A percentile compares a stretch with the other conserved stretches of the same genome.
These are phyloP conservation scores for Aphidius gifuensis DNA, from an alignment of 1,140 invertebrate genomes.

Conservation along the genomic window DNA sequence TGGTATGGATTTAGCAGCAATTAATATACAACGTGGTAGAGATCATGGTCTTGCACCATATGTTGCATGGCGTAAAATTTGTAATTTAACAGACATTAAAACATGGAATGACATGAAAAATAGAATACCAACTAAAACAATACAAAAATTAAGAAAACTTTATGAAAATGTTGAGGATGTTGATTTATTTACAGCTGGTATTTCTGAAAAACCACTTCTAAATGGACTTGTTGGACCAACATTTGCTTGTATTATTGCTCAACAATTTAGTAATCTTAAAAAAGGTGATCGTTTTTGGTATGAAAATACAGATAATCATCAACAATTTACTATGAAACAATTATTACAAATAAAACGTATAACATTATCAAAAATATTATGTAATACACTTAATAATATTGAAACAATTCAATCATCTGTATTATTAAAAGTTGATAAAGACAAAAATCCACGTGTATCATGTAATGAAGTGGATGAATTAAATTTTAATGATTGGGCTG, in stretches of 20 bases:
- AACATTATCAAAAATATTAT: conserved; percentile 80
- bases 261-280: conserved; percentile 84
- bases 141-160: conserved; percentile 62
- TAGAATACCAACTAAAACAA: conserved; percentile 66
- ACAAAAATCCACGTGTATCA: conserved; percentile 64
- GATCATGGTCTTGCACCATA: conserved; percentile 88
- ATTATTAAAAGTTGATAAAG: conserved; percentile 65
- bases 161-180: conserved; percentile 80
- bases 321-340: conserved; percentile 78
- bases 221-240: conserved; percentile 91
- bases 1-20: conserved; percentile 84
- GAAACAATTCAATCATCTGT: conserved; percentile 73
- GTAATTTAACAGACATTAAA: conserved; percentile 68
- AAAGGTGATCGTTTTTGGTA: conserved; percentile 94
- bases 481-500: conserved; percentile 61
- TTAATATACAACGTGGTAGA: conserved; percentile 84
- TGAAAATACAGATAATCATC: conserved; percentile 73
- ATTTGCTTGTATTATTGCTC: conserved; percentile 92
- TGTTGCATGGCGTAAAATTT: conserved; percentile 76
- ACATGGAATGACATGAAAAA: conserved; percentile 74
- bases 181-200: conserved; percentile 86
- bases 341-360: conserved; percentile 79
- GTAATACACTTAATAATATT: conserved; percentile 74
- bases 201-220: conserved; percentile 75
- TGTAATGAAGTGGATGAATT: conserved; percentile 72